phyloP scores from a whole-genome alignment of 2,888 invertebrate genomes.

The Exocentrus adspersus region DNA sequence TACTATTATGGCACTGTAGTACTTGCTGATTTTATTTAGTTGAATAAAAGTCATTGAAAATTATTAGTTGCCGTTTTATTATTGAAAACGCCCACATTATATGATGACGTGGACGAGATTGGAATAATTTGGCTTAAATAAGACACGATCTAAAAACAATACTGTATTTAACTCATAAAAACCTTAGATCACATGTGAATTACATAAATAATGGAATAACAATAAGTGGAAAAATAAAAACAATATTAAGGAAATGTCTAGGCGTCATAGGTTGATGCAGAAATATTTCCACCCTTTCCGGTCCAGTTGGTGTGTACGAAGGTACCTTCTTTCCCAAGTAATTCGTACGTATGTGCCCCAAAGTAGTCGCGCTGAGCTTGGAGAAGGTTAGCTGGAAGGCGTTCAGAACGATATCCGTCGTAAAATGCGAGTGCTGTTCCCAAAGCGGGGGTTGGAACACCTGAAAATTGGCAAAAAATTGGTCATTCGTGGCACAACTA shows the following conservation, averaged over 20 bases:
- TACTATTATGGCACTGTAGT: neutral
- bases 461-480: conserved; percentile 66
- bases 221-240: neutral
- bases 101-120: no score
- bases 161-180: conserved; percentile 23
- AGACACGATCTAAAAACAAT: conserved; percentile 19
- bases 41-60: neutral
- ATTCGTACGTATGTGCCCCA: conserved; percentile 98
- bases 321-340: conserved; percentile 83
- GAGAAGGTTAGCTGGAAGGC: conserved; percentile 93
- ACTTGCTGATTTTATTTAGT: neutral
- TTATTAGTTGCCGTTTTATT: no score
- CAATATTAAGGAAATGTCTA: conserved; percentile 59
- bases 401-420: conserved; percentile 90
- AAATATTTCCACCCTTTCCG: conserved; percentile 95
- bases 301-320: conserved; percentile 99
- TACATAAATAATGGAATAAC: conserved; percentile 21
- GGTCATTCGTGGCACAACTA: neutral
- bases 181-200: neutral
- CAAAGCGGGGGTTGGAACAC: conserved; percentile 95
- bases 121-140: conserved; percentile 2
- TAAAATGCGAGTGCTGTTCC: conserved; percentile 96
- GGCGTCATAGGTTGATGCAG: conserved; percentile 90
- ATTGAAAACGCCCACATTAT: no score
- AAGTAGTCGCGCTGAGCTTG: conserved; percentile 99